Percentiles rank a stretch among this genome's conserved stretches.
These are phyloP conservation scores for Ctenopoma kingsleyae DNA, from an alignment of 2,797 vertebrate species.

Conservation along the genomic window DNA sequence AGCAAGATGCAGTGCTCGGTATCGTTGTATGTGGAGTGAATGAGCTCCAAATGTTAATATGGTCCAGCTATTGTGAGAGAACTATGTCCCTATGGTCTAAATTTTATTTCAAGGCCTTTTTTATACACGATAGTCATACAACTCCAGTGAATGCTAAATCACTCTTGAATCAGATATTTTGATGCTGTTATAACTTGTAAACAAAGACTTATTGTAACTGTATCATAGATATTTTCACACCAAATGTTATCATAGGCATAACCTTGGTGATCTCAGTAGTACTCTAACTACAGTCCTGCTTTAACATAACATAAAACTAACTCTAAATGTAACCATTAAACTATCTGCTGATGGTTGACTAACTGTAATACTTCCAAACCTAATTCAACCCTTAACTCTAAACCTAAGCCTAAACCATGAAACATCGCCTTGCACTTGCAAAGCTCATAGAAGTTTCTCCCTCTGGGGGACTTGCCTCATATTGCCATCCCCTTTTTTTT, in stretches of 20 bases:
- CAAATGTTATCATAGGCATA: not conserved
- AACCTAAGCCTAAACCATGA: not conserved
- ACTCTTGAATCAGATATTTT: not conserved
- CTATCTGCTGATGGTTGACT: not conserved
- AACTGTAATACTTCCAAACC: not conserved
- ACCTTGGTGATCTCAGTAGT: not conserved
- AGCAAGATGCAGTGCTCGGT: constrained; percentile 9
- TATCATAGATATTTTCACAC: too few species aligned
- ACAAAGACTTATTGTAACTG: too few species aligned
- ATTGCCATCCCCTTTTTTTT: not conserved
- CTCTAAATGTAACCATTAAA: not conserved
- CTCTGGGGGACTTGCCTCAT: not conserved
- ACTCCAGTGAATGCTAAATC: not conserved
- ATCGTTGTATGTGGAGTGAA: constrained; percentile 1
- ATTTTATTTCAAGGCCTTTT: not conserved
- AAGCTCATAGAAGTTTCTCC: constrained; percentile 1
- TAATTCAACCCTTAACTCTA: not conserved
- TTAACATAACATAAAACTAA: not conserved
- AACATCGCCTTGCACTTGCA: not conserved
- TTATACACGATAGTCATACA: not conserved
- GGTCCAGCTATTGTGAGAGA: constrained; percentile 12
- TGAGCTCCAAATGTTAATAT: not conserved
- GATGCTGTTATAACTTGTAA: not conserved
- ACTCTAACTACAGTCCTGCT: not conserved
- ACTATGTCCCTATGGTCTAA: not conserved